A percentile compares a stretch with the other conserved stretches of the same genome.
Evolutionary conservation across 2,888 invertebrate species (phyloP).

Genomic region (Criorhina ranunculi): DNA sequence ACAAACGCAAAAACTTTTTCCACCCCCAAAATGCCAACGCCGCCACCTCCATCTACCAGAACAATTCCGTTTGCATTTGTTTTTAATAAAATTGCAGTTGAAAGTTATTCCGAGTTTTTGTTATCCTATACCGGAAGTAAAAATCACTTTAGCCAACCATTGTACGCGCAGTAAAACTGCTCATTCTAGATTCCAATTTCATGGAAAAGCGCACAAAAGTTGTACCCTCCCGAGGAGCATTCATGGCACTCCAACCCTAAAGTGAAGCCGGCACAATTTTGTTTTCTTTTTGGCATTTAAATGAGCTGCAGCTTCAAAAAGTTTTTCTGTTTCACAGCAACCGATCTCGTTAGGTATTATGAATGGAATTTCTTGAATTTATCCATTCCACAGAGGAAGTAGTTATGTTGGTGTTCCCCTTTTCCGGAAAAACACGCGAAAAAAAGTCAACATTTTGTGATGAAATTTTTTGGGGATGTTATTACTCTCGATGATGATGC

Average conservation of each 20-base stretch:
- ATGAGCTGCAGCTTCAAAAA: constrained; percentile 26
- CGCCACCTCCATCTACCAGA: constrained; percentile 1
- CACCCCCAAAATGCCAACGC: no score
- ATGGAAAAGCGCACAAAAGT: constrained; percentile 53
- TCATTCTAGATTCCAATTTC: constrained; percentile 51
- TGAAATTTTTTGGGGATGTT: constrained; percentile 18
- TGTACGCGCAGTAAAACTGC: constrained; percentile 25
- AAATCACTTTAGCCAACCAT: constrained; percentile 49
- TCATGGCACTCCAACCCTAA: constrained; percentile 7
- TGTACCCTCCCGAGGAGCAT: constrained; percentile 11
- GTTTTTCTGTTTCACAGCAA: constrained; percentile 7
- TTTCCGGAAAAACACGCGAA: background rate
- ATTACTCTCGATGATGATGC: constrained; percentile 30
- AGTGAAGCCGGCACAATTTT: constrained; percentile 29
- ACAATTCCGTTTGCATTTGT: constrained; percentile 61
- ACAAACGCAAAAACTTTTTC: constrained; percentile 27
- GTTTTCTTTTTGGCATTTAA: constrained; percentile 40
- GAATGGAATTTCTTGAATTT: constrained; percentile 53
- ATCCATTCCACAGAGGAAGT: constrained; percentile 15
- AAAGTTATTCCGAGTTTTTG: constrained; percentile 62
- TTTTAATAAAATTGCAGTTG: constrained; percentile 68
- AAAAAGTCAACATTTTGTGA: background rate
- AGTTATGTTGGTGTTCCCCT: background rate
- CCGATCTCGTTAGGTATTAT: constrained; percentile 40
- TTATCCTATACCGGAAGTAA: constrained; percentile 42